Evolutionary conservation across 2,113 vertebrate species (phyloP), one percentile per base, ranked within the genome.

Genomic region (Gadus chalcogrammus): DNA sequence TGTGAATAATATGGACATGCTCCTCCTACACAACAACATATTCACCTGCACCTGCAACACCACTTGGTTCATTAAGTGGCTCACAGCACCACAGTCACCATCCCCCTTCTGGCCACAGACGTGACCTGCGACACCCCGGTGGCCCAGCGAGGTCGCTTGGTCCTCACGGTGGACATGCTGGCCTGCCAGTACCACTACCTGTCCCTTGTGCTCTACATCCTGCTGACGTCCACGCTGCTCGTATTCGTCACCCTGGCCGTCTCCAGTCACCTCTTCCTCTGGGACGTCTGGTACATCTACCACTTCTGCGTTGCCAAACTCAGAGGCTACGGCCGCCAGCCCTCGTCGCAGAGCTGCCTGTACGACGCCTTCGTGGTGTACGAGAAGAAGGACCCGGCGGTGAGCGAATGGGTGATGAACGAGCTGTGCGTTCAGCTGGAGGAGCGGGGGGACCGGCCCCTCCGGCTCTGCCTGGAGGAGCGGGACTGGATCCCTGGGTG

Each of bases 231-330:
- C 1, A 24, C 87, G 0, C 1, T 92, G 74, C 84, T 97, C 2
- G 76, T 80, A 83, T 73, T 96, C 17, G 86, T 95, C 78, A 84
- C 92, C 16, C 66, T 95, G 16, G 72, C 91, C 13, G 91, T 94
- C 80, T 92, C 77, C 18, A 94, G 90, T 79, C 95, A 97, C 18
- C 93, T 94, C 58, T 99, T 95, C 84, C 93, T 94, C 81, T 98
- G 97, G 97, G 95, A 99, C 16, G 88, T 97, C 63, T 96, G 96
- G 96, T 99, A 98, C 4, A 92, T 93, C 67, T 98, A 97, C 76
- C 93, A 98, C 78, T 96, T 97, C 82, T 95, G 92, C 58, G 68
- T 83, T n/a, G 97, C 97, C 76, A 96, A 92, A 85, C 42, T 96
- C 73, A 94, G 90, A 76, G 94, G 95, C 9, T 98, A 98, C 61